Evolutionary conservation across 2,888 invertebrate species (phyloP).

Genomic region (Ormia ochracea): DNA sequence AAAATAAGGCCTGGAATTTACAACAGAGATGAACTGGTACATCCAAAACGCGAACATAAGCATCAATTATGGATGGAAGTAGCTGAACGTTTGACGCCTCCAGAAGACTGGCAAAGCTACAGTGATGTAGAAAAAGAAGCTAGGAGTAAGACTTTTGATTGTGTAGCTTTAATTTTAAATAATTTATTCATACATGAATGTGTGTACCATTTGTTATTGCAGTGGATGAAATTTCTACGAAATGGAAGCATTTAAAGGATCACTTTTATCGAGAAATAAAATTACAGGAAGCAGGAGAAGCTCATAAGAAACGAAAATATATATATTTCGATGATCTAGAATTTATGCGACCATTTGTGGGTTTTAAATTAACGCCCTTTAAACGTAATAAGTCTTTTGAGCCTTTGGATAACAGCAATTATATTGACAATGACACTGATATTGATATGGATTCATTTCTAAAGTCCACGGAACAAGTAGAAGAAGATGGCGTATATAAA

Average conservation of each 20-base stretch:
- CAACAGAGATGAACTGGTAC: slow-evolving; percentile 38
- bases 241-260: slow-evolving; percentile 57
- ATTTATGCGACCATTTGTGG: slow-evolving; percentile 52
- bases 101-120: slow-evolving; percentile 52
- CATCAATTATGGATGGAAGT: slow-evolving; percentile 55
- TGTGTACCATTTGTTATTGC: background rate
- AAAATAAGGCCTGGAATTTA: slow-evolving; percentile 49
- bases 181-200: no score
- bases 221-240: slow-evolving; percentile 57
- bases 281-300: slow-evolving; percentile 37
- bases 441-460: slow-evolving; percentile 54
- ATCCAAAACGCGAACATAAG: slow-evolving; percentile 44
- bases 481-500: slow-evolving; percentile 27
- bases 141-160: slow-evolving; percentile 7
- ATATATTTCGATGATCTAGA: slow-evolving; percentile 57
- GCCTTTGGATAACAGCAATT: background rate
- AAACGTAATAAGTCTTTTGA: slow-evolving; percentile 1
- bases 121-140: slow-evolving; percentile 53
- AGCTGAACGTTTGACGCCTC: slow-evolving; percentile 48
- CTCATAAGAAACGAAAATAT: slow-evolving; percentile 56
- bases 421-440: slow-evolving; percentile 5
- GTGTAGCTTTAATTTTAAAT: background rate
- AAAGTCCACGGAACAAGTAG: slow-evolving; percentile 12
- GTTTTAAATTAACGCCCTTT: slow-evolving; percentile 30
- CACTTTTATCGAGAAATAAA: slow-evolving; percentile 57